Conservation (phyloP, 2,888 invertebrate species). For the Antitype chi region DNA sequence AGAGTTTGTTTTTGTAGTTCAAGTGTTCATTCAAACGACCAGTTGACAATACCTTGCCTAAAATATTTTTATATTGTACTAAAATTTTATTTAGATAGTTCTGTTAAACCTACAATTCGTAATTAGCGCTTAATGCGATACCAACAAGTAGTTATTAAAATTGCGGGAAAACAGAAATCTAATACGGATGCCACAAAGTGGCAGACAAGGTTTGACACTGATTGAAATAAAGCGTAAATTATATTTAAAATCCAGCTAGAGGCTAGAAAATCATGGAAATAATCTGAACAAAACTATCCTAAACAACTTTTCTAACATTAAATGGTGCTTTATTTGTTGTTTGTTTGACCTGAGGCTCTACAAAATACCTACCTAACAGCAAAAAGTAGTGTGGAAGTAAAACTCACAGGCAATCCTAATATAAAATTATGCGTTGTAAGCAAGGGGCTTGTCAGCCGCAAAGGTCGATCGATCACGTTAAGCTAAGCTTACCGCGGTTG, state of each 20-base stretch:
- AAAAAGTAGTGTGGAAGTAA: too few species aligned
- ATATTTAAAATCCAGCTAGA: neutral
- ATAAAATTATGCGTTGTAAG: too few species aligned
- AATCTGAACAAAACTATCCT: neutral
- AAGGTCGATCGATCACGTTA: too few species aligned
- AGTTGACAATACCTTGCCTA: neutral
- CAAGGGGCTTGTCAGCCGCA: too few species aligned
- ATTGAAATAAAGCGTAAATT: constrained; percentile 11
- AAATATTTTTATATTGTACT: neutral
- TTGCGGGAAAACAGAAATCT: constrained; percentile 1
- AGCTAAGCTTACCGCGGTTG: too few species aligned
- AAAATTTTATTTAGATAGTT: neutral
- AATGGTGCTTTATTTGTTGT: neutral
- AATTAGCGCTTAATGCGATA: neutral
- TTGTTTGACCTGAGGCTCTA: neutral
- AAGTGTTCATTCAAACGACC: neutral
- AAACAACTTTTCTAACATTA: neutral
- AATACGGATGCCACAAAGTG: neutral
- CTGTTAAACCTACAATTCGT: neutral
- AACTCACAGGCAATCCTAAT: too few species aligned
- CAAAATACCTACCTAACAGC: too few species aligned
- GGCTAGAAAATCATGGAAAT: neutral
- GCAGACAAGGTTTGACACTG: constrained; percentile 9
- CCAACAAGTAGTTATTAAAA: neutral
- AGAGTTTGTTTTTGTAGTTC: neutral